A percentile compares a stretch with the other conserved stretches of the same genome.
Conservation (phyloP, 23 tunicate species). For the Styela plicata region DNA sequence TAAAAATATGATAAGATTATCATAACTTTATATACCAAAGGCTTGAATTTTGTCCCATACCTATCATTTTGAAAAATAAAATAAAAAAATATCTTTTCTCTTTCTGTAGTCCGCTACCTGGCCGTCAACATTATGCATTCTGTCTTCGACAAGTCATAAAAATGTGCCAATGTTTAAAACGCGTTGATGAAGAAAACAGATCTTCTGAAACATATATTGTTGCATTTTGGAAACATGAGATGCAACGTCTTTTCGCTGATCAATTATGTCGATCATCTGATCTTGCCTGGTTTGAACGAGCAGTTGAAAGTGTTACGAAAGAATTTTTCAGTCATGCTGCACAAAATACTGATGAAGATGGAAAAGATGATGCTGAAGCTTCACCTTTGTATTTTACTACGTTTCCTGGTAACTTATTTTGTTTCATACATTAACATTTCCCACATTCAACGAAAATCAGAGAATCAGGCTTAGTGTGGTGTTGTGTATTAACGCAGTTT, state of each 20-base stretch:
- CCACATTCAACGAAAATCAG: no score
- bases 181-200: slow-evolving; percentile 68
- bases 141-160: slow-evolving; percentile 73
- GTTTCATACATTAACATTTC: no score
- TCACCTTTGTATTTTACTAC: slow-evolving; percentile 58
- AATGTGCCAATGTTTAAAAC: slow-evolving; percentile 85
- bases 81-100: background rate
- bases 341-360: background rate
- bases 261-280: slow-evolving; percentile 74
- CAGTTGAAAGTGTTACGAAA: slow-evolving; percentile 30
- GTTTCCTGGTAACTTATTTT: slow-evolving; percentile 88
- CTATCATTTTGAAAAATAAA: no score
- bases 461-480: no score
- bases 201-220: slow-evolving; percentile 59
- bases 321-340: slow-evolving; percentile 39
- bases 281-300: slow-evolving; percentile 71
- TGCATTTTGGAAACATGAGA: slow-evolving; percentile 86
- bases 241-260: slow-evolving; percentile 80
- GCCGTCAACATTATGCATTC: slow-evolving; percentile 83
- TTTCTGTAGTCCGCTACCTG: slow-evolving; percentile 79
- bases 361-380: slow-evolving; percentile 10
- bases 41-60: no score
- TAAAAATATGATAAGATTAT: no score
- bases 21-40: no score
- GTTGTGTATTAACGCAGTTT: no score